Conservation (phyloP, 2,888 invertebrate species). For the Hydrotaea cyrtoneurina region DNA sequence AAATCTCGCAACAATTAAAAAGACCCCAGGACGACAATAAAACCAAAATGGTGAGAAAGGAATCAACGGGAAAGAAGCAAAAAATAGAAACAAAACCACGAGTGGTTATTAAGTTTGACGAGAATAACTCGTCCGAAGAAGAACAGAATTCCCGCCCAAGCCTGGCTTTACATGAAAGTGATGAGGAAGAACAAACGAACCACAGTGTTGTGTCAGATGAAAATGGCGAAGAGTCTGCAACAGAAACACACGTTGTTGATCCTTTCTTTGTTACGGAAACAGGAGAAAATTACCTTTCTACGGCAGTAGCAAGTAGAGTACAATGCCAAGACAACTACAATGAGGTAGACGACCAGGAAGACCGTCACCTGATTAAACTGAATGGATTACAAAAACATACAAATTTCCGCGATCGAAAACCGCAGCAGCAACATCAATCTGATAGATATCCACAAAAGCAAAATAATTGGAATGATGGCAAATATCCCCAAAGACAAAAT, state of each 20-base stretch:
- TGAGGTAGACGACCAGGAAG: constrained; percentile 46
- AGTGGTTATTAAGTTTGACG: neutral
- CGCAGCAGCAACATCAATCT: neutral
- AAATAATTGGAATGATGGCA: constrained; percentile 16
- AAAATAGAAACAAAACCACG: neutral
- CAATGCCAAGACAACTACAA: neutral
- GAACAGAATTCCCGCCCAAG: neutral
- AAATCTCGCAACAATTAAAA: neutral
- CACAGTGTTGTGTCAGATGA: neutral
- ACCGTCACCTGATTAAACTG: constrained; percentile 67
- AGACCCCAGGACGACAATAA: constrained; percentile 13
- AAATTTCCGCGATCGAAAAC: constrained; percentile 28
- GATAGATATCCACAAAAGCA: constrained; percentile 11
- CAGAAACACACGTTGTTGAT: constrained; percentile 73
- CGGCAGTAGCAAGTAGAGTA: constrained; percentile 70
- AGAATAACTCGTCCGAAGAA: neutral
- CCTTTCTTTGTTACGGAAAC: constrained; percentile 79
- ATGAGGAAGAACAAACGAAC: no score
- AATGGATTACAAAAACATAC: constrained; percentile 42
- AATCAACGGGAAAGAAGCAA: neutral
- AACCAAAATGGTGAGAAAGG: neutral
- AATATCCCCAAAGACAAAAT: constrained; percentile 8
- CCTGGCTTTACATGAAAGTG: neutral
- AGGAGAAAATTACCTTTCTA: constrained; percentile 78
- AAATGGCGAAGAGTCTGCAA: constrained; percentile 44